Evolutionary conservation across 2,797 vertebrate species (phyloP).

Genomic region (Anguilla pacifica): DNA sequence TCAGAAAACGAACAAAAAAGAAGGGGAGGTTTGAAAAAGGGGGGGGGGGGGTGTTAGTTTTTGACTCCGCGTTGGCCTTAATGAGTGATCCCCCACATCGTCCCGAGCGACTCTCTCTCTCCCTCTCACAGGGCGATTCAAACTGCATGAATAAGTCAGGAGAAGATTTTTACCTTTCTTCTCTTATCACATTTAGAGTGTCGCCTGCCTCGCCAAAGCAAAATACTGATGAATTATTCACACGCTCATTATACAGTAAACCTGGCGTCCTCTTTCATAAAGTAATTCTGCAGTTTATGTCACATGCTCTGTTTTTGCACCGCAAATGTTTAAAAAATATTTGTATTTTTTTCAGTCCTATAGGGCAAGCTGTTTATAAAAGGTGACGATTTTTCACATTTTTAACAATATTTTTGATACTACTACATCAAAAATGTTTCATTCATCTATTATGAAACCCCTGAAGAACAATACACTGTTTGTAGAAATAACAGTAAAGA

Average conservation of each 20-base stretch:
- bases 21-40: neutral
- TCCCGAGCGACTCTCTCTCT: too few species aligned
- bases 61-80: neutral
- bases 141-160: neutral
- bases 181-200: neutral
- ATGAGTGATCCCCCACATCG: neutral
- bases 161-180: neutral
- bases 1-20: neutral
- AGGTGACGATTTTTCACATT: neutral
- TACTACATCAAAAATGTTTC: neutral
- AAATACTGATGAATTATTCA: neutral
- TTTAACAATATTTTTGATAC: too few species aligned
- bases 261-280: neutral
- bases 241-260: neutral
- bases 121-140: neutral
- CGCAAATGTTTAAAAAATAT: neutral
- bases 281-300: neutral
- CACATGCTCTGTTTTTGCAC: neutral
- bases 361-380: neutral
- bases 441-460: neutral
- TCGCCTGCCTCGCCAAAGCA: neutral
- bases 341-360: neutral
- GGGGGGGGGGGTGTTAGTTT: neutral
- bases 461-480: neutral
- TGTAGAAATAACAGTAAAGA: neutral